Conservation (phyloP, 2,797 vertebrate species). For the Acanthis flammea region DNA sequence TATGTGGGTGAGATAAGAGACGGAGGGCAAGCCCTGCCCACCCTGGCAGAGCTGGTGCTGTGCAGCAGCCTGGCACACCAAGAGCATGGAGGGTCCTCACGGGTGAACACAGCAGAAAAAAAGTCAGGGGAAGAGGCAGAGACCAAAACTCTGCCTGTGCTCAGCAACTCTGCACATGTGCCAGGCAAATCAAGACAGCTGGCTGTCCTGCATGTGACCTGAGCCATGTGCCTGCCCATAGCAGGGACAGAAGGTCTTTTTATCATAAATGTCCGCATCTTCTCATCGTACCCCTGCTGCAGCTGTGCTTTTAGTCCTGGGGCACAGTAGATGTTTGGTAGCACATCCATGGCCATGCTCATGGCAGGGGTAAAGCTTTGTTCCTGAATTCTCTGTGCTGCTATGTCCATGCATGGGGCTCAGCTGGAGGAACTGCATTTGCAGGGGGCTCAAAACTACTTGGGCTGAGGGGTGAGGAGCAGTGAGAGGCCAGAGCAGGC, state of each 20-base stretch:
- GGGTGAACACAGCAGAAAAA: neutral
- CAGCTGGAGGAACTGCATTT: neutral
- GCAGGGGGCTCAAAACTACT: neutral
- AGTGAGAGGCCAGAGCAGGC: neutral
- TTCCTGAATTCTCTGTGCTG: neutral
- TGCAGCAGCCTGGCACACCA: rapidly evolving
- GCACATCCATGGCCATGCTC: neutral
- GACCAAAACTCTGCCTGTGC: neutral
- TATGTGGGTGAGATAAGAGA: neutral
- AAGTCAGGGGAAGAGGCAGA: neutral
- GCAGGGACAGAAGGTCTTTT: rapidly evolving
- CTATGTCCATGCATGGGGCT: neutral
- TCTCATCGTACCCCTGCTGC: neutral
- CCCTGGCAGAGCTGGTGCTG: rapidly evolving
- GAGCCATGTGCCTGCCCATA: rapidly evolving
- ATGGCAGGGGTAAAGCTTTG: neutral
- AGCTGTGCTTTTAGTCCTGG: neutral
- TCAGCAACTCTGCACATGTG: rapidly evolving
- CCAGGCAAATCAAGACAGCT: rapidly evolving
- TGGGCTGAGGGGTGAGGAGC: neutral
- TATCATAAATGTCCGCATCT: neutral
- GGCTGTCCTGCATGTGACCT: neutral
- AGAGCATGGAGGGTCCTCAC: neutral
- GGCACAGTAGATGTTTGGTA: neutral
- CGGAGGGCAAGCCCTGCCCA: neutral